Evolutionary conservation across 2,797 vertebrate species (phyloP).

Genomic region (Sebastes aleutianus): DNA sequence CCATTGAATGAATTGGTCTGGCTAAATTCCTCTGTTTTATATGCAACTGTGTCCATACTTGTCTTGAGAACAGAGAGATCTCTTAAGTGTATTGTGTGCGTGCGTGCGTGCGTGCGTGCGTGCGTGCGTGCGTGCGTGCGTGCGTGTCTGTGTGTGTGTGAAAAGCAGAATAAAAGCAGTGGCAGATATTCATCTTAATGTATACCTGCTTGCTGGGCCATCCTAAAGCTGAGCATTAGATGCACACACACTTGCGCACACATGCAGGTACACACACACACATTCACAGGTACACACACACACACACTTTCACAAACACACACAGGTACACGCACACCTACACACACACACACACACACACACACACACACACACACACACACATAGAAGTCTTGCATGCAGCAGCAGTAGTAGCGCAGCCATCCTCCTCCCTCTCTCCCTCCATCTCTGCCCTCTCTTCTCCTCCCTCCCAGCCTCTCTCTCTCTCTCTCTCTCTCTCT

Average conservation of each 20-base stretch:
- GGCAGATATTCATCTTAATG: neutral
- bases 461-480: neutral
- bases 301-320: neutral
- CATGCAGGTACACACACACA: neutral
- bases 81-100: neutral
- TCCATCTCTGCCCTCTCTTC: slow-evolving; percentile 13
- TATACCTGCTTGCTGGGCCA: slow-evolving; percentile 67
- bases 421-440: slow-evolving; percentile 38
- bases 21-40: neutral
- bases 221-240: slow-evolving; percentile 12
- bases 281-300: neutral
- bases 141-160: neutral
- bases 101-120: no score
- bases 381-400: slow-evolving; percentile 41
- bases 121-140: neutral
- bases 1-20: neutral
- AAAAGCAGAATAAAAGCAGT: neutral
- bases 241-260: neutral
- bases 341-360: neutral
- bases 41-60: neutral
- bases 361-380: neutral
- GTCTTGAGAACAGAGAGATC: neutral
- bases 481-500: neutral
- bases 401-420: slow-evolving; percentile 56
- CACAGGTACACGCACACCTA: neutral